These are phyloP conservation scores for Lepus oiostolus DNA, from an alignment of 2,797 vertebrate species.

Conservation along the genomic window DNA sequence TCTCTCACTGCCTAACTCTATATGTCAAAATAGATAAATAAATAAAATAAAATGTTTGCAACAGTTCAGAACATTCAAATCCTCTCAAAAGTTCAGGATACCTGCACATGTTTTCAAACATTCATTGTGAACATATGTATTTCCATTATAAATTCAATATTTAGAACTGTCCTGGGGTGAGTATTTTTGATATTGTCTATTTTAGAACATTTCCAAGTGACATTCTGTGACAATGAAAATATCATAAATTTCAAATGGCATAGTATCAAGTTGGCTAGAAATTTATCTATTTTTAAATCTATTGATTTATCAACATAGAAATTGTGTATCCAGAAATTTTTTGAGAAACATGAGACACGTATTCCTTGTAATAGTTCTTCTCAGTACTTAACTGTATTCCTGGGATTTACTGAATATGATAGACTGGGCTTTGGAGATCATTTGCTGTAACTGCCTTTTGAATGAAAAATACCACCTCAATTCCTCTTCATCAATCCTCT, in stretches of 20 bases:
- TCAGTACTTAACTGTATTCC: background rate
- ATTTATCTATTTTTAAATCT: constrained; percentile 18
- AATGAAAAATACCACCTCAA: background rate
- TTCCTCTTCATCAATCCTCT: background rate
- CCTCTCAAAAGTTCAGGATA: background rate
- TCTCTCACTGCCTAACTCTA: too few relatives aligned
- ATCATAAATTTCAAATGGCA: background rate
- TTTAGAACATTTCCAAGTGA: background rate
- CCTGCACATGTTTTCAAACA: constrained; percentile 20
- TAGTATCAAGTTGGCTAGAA: background rate
- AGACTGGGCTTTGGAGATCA: background rate
- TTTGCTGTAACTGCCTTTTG: background rate
- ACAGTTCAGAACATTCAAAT: constrained; percentile 1
- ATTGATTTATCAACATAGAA: background rate
- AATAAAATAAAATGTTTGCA: background rate
- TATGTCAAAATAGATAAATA: too few relatives aligned
- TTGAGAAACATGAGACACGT: background rate
- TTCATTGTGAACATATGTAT: background rate
- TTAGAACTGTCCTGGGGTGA: background rate
- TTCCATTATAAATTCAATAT: constrained; percentile 9
- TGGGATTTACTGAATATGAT: background rate
- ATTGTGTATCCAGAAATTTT: background rate
- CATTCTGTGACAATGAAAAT: background rate
- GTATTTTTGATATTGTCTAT: background rate
- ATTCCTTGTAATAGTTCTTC: background rate